Evolutionary conservation across 2,113 vertebrate species (phyloP), one percentile per base, ranked within the genome.

Genomic region (Dermatemys mawii): DNA sequence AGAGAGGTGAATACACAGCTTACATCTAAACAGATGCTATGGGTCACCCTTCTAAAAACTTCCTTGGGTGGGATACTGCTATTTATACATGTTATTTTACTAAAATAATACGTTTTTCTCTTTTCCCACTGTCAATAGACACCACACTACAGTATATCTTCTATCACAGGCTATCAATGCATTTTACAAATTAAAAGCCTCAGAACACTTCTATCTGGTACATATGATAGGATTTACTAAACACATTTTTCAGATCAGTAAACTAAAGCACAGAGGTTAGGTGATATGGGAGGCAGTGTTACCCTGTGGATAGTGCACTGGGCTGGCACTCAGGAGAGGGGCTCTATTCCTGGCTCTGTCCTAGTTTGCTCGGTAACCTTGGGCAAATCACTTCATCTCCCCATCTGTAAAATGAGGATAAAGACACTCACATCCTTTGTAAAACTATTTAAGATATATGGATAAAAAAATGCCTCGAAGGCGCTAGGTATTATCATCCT

Each of bases 251-350:
- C 75, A 73, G 8, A n/a, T 63, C 19, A 24, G 11, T 44, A 51
- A 76, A 41, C 8, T 5, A 70, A 85, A 60, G 35, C 5, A 22
- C 9, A 57, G 63, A 81, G 3, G 22, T 44, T 4, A 49, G 19
- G n/a, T 3, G 38, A 1, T 0, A 0, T 6, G 5, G 83, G 51
- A 13, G 79, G 60, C 0, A 1, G 14, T 35, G 32, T 41, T 86
- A 41, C 35, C 2, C 17, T 75, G 27, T 2, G 41, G 12, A 53
- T 19, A 17, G 13, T 92, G 10, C 4, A 8, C 16, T 3, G 0
- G 0, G 13, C 5, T 49, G 10, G 41, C 51, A 4, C 44, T 49
- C 8, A n/a, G 46, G 41, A 46, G 87, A 93, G 10, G 2, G 32
- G 16, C 63, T 55, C 9, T 55, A 80, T 46, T 29, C 3, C 5